A percentile compares a stretch with the other conserved stretches of the same genome.
Evolutionary conservation across 2,113 vertebrate species (phyloP).

Genomic region (Platycercus adscitus): DNA sequence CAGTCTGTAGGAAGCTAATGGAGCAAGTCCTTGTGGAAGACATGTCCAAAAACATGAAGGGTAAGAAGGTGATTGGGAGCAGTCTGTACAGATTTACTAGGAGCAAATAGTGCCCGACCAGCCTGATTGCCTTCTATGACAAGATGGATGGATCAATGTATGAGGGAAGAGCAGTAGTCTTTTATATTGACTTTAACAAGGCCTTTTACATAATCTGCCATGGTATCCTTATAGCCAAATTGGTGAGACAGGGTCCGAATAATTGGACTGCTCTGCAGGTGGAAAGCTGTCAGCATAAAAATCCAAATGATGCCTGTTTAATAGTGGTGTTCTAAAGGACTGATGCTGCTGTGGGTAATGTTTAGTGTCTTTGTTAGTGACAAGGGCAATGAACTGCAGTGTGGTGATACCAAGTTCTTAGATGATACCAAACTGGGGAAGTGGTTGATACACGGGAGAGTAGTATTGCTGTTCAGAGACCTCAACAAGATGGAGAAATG

Average conservation of each 20-base stretch:
- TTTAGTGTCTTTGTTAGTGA: background rate
- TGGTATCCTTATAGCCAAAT: background rate
- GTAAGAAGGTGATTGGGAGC: background rate
- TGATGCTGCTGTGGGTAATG: background rate
- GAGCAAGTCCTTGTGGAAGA: background rate
- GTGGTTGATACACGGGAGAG: background rate
- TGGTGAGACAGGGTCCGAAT: background rate
- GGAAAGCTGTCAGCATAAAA: background rate
- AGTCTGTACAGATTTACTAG: background rate
- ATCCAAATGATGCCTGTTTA: background rate
- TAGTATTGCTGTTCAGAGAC: background rate
- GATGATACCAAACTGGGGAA: background rate
- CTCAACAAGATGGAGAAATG: background rate
- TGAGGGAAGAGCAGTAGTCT: background rate
- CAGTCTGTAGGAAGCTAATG: background rate
- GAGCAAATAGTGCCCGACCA: background rate
- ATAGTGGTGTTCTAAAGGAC: background rate
- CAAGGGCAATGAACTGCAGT: background rate
- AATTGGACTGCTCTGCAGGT: background rate
- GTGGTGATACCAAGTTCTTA: background rate
- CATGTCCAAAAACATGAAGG: background rate
- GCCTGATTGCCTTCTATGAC: background rate
- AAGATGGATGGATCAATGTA: background rate
- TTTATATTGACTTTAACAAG: background rate
- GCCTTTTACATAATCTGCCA: background rate